Evolutionary conservation across 2,888 invertebrate species (phyloP).

Genomic region (Podotricha telesiphe): DNA sequence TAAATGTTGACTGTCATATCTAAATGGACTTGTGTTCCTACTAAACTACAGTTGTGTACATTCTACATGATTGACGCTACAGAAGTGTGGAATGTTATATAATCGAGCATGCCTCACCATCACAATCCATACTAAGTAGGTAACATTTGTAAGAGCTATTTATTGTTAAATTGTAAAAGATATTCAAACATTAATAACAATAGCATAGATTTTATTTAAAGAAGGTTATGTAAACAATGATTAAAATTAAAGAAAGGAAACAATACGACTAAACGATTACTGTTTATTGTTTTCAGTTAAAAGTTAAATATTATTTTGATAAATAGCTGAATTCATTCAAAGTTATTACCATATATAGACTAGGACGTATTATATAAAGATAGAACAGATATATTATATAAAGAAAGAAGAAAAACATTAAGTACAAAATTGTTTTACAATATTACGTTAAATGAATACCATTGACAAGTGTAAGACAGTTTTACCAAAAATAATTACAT

Average conservation of each 20-base stretch:
- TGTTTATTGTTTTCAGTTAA: no score
- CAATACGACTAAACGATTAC: no score
- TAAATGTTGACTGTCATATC: neutral
- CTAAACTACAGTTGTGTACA: neutral
- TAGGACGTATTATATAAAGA: no score
- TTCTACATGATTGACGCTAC: neutral
- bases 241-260: no score
- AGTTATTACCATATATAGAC: no score
- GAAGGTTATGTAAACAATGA: no score
- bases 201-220: no score
- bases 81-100: slow-evolving; percentile 4
- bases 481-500: slow-evolving; percentile 25
- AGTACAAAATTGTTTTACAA: neutral
- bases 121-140: neutral
- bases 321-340: no score
- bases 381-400: no score
- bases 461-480: slow-evolving; percentile 2
- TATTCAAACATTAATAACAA: neutral
- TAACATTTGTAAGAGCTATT: neutral
- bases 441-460: slow-evolving; percentile 12
- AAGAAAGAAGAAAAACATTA: no score
- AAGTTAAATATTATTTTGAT: no score
- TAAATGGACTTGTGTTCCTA: slow-evolving; percentile 9
- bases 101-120: neutral
- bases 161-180: neutral